Evolutionary conservation across 2,113 vertebrate genomes (phyloP), one percentile per base, ranked within the genome.

Genomic region (Recurvirostra avosetta): DNA sequence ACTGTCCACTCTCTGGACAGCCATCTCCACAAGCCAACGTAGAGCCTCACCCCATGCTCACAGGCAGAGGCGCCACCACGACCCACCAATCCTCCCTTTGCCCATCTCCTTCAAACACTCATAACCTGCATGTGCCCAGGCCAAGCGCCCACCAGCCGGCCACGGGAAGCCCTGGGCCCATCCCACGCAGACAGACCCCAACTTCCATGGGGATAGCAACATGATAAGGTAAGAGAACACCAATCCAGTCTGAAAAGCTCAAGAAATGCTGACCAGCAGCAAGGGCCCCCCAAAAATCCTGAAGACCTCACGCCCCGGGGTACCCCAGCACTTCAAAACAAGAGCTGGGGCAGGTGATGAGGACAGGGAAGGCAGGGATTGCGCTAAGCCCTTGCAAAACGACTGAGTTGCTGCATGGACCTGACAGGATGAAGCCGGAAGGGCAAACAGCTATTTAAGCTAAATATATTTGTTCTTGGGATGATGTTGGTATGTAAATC

Each of bases 391-490:
- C 34, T 49, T 74, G 63, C 32, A 70, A 40, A 91, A 52, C 2
- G 5, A 68, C 72, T 12, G 9, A 93, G 73, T 41, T 71, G 47
- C 90, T 81, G 65, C 1, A 0, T 9, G 0, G 21, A 90, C 61
- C 30, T 2, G 11, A 30, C 56, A 85, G 77, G 78, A 76, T 40
- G 40, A 75, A 82, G 61, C 62, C 82, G 88, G 94, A 92, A 95
- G 88, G 90, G 18, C 95, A 92, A 94, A 82, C 10, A 82, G 71
- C 53, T 87, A 68, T 61, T 87, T 67, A 72, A 94, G 78, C 74
- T 95, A 92, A 93, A 90, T 82, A n/a, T 71, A 53, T 93, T 95
- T 96, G 73, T 81, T 95, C 92, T 56, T 81, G 73, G 59, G 63
- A 78, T 95, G 84, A 84, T 3, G 4, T 17, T 45, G 77, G 78